Conservation (phyloP, 2,888 invertebrate genomes). For the Atethmia centrago region DNA sequence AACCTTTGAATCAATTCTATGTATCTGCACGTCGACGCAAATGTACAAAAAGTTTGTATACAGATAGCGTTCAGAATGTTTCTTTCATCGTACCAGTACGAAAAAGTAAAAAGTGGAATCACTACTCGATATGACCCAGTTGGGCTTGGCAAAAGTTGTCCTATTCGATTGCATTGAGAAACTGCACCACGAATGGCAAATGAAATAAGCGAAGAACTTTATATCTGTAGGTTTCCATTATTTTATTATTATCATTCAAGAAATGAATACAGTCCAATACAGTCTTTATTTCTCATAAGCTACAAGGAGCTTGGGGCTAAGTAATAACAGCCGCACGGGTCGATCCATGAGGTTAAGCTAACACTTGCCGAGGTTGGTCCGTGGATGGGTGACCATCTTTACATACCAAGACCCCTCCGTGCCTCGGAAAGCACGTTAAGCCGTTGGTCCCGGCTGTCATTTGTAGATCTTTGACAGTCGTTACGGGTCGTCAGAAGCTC, state of each 20-base stretch:
- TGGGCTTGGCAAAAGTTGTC: constrained; percentile 40
- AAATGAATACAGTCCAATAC: background rate
- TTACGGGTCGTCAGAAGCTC: too few species aligned
- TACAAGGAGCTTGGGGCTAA: background rate
- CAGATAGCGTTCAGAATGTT: constrained; percentile 21
- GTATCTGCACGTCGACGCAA: constrained; percentile 1
- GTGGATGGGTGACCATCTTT: too few species aligned
- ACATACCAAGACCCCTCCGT: too few species aligned
- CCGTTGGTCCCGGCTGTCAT: too few species aligned
- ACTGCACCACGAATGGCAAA: background rate
- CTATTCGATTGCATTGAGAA: constrained; percentile 15
- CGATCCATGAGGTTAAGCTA: too few species aligned
- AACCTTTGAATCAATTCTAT: background rate
- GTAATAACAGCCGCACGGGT: too few species aligned
- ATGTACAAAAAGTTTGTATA: constrained; percentile 8
- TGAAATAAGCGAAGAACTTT: background rate
- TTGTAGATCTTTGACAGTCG: too few species aligned
- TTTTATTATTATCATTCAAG: background rate
- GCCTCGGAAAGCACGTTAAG: too few species aligned
- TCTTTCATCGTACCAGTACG: background rate
- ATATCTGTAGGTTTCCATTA: background rate
- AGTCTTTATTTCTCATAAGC: background rate
- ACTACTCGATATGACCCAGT: constrained; percentile 27
- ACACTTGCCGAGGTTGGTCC: too few species aligned
- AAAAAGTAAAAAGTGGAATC: constrained; percentile 18